Conservation (phyloP, 2,888 invertebrate genomes). For the Hylaea fasciaria region DNA sequence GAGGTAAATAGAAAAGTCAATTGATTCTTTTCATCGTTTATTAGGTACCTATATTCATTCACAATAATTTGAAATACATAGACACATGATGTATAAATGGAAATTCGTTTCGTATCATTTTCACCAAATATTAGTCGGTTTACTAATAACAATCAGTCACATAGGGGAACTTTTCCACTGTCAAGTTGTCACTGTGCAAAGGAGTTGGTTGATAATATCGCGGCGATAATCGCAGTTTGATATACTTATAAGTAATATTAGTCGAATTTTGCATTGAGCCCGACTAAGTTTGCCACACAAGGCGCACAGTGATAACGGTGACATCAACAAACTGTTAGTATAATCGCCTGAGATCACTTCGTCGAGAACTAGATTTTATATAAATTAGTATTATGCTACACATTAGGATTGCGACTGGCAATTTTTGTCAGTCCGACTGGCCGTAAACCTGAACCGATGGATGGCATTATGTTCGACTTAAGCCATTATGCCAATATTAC, state of each 20-base stretch:
- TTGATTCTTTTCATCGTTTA: too few relatives aligned
- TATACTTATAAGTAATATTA: too few relatives aligned
- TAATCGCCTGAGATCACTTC: conserved; percentile 64
- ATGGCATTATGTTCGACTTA: not conserved
- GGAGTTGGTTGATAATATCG: not conserved
- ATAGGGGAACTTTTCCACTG: conserved; percentile 9
- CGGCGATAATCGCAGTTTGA: too few relatives aligned
- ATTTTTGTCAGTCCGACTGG: not conserved
- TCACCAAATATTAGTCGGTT: conserved; percentile 7
- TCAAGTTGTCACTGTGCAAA: conserved; percentile 30
- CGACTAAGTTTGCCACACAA: not conserved
- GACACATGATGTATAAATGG: not conserved
- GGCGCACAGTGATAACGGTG: conserved; percentile 38
- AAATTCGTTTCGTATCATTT: not conserved
- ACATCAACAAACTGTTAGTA: conserved; percentile 48
- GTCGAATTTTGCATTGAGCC: too few relatives aligned
- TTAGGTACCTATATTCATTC: too few relatives aligned
- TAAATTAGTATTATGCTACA: conserved; percentile 32
- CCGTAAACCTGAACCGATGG: not conserved
- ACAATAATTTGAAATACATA: too few relatives aligned
- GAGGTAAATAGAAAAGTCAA: too few relatives aligned
- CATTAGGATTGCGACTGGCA: conserved; percentile 25
- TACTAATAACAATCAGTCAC: conserved; percentile 42
- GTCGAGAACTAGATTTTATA: conserved; percentile 43
- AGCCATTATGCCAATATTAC: not conserved